Base-by-base conservation (phyloP, 1,140 invertebrate genomes). In the Solenopsis invicta region DNA sequence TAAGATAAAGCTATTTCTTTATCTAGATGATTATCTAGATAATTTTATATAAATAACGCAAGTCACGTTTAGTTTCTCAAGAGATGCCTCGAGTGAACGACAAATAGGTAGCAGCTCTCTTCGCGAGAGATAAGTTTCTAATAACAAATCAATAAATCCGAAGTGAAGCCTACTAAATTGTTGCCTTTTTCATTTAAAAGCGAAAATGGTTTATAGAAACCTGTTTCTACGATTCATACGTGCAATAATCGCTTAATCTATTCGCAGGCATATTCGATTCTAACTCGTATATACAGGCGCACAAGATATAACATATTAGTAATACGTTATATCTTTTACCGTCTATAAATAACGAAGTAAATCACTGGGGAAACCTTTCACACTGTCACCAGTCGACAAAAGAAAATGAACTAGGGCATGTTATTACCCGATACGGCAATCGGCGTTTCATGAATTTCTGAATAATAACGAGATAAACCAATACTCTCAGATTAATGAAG, bases 351-450 rank as follows among this genome's bases (percentile, higher is more conserved):
- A 13, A 4, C 2, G 10, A 21, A 45, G 3, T 37, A 66, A 66
- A 41, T 66, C 34, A 41, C n/a, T 34, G 6, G 24, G 59, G 12
- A 64, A 76, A 77, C 0, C 56, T 62, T 48, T 48, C 18, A 8
- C 4, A 6, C 21, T 6, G 9, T 34, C 34, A 21, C 12, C 6
- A 54, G 6, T 29, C n/a, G 16, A 29, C 13, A 29, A 67, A 45
- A 37, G 12, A 12, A 52, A 71, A 24, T 67, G 1, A 10, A 37
- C 34, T 4, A 45, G 52, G 37, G 12, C 45, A 48, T 59, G 41
- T 41, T 18, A 71, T 75, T 75, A 75, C 24, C n/a, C 9, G 48
- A 52, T 71, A 61, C 18, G 16, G 34, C 2, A 71, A 74, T 59
- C 52, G 18, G 8, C 16, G 54, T 61, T 45, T 80, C 10, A 62